Evolutionary conservation across 2,113 vertebrate genomes (phyloP), one percentile per base, ranked within the genome.

Genomic region (Oreotrochilus melanogaster): DNA sequence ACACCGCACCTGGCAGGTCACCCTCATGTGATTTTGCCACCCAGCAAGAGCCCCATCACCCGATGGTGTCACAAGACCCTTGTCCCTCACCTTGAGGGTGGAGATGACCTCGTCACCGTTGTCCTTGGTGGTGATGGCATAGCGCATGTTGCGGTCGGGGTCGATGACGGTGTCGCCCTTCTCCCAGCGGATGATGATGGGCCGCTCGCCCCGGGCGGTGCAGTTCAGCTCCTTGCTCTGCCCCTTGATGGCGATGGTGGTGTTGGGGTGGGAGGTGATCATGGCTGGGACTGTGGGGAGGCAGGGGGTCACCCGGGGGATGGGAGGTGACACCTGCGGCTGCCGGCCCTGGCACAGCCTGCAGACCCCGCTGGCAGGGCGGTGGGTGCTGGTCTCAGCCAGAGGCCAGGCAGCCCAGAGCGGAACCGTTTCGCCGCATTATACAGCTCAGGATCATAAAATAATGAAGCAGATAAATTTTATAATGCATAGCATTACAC

Each of bases 181-280:
- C 96, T 99, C 99, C 99, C 99, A 99, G 97, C 99, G 99, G 95
- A 99, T 99, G 95, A 99, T 99, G 98, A 99, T 99, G 90, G 99
- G 99, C 81, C 99, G 98, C 96, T 99, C 99, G 2, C 99, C 99
- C 24, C 99, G 98, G 0, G 99, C 99, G 0, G 99, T 99, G 98
- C 99, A 99, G 98, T 99, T 99, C 95, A 99, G 97, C 97, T 99
- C 99, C 98, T 99, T 99, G 61, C 98, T 96, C 67, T 99, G 99
- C 21, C 99, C 99, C 97, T 99, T 99, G 98, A 99, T 99, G 91
- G 99, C 99, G 31, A 99, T 99, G 66, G 99, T 99, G 78, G 99
- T 99, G 98, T 99, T 99, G 96, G 99, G 99, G 96, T 99, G 99
- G 79, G 99, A 99, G 48, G 99, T 99, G 98, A 99, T 99, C 99